A percentile compares a stretch with the other conserved stretches of the same genome.
phyloP scores from a whole-genome alignment of 2,888 invertebrate species.

The Cheilosia urbana region DNA sequence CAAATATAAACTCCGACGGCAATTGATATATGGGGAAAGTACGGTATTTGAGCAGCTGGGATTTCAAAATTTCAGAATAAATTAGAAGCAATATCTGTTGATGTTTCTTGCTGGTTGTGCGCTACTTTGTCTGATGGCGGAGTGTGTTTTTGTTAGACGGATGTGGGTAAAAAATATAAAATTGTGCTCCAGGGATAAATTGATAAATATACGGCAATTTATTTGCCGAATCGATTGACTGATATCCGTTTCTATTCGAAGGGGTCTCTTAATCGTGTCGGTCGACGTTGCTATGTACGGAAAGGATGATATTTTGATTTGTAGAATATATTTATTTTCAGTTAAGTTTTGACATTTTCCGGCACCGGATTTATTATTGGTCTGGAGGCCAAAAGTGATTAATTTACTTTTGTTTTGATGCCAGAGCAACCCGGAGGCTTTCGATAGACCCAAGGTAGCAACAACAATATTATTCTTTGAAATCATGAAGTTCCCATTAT shows the following conservation, averaged over 20 bases:
- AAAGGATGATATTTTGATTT: conserved; percentile 42
- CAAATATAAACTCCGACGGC: conserved; percentile 6
- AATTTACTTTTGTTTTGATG: conserved; percentile 16
- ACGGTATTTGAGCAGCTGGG: conserved; percentile 53
- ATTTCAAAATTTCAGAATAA: conserved; percentile 64
- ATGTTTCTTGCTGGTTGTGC: conserved; percentile 8
- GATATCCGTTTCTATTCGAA: conserved; percentile 52
- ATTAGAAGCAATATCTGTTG: conserved; percentile 63
- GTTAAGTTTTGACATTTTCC: background rate
- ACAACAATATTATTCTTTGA: no score
- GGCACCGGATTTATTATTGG: background rate
- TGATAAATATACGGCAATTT: conserved; percentile 61
- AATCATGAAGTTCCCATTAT: no score
- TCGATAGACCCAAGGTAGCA: no score
- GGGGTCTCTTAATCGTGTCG: conserved; percentile 31
- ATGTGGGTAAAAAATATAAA: conserved; percentile 50
- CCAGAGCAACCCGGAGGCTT: background rate
- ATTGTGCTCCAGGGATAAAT: conserved; percentile 56
- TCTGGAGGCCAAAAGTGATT: background rate
- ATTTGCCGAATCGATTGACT: conserved; percentile 65
- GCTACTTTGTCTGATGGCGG: background rate
- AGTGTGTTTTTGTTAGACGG: conserved; percentile 21
- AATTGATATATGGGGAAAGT: conserved; percentile 30
- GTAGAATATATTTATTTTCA: conserved; percentile 31
- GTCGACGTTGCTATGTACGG: conserved; percentile 1